A percentile compares a stretch with the other conserved stretches of the same genome.
phyloP scores from a whole-genome alignment of 2,888 invertebrate species.

The Tiphia femorata region DNA sequence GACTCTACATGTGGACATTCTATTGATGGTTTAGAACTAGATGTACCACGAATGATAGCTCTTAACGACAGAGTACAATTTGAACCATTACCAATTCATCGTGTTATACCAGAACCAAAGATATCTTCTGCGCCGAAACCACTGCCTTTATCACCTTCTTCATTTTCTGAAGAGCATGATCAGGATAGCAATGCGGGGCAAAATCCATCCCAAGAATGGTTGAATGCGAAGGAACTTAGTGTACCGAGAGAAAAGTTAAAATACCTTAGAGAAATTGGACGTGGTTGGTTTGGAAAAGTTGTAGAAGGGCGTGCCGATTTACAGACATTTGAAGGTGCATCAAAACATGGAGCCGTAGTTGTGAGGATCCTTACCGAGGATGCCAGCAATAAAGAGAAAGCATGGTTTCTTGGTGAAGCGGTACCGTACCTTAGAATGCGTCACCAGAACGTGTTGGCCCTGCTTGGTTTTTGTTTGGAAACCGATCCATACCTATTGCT shows the following conservation, averaged over 20 bases:
- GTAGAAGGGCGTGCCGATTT: conserved; percentile 80
- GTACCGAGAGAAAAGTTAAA: conserved; percentile 82
- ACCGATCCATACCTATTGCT: conserved; percentile 84
- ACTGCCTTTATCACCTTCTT: conserved; percentile 52
- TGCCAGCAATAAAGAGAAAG: conserved; percentile 81
- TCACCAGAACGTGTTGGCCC: conserved; percentile 80
- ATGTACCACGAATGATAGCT: conserved; percentile 52
- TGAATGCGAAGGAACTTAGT: conserved; percentile 54
- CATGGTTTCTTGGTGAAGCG: conserved; percentile 84
- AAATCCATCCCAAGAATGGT: conserved; percentile 59
- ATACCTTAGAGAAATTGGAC: conserved; percentile 85
- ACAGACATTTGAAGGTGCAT: conserved; percentile 25
- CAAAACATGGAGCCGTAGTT: conserved; percentile 56
- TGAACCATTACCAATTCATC: conserved; percentile 60
- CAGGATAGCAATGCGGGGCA: conserved; percentile 41
- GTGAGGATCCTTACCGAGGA: conserved; percentile 86
- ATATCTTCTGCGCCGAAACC: conserved; percentile 48
- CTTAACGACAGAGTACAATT: conserved; percentile 58
- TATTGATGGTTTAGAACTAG: conserved; percentile 58
- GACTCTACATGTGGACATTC: conserved; percentile 54
- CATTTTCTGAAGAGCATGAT: conserved; percentile 49
- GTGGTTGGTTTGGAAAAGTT: conserved; percentile 91
- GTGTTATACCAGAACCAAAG: conserved; percentile 47
- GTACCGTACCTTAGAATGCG: conserved; percentile 78
- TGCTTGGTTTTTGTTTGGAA: conserved; percentile 82